These are phyloP conservation scores for Campylorhamphus procurvoides DNA, from an alignment of 2,113 vertebrate species.

Conservation along the genomic window DNA sequence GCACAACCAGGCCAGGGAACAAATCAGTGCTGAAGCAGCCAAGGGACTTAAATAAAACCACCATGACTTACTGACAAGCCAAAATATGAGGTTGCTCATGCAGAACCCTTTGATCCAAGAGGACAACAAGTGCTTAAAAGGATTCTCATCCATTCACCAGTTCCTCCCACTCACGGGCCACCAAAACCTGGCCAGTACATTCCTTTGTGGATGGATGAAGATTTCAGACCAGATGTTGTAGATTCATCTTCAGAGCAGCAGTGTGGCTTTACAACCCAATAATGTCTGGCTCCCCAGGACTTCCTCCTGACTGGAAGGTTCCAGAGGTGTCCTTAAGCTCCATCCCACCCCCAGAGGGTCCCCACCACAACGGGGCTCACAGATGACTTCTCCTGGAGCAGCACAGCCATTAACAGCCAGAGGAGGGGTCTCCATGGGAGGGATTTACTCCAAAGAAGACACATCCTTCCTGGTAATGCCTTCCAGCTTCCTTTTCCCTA, in stretches of 20 bases:
- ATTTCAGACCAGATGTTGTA: not conserved
- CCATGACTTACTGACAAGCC: not conserved
- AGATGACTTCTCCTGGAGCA: not conserved
- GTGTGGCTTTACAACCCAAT: fast-evolving
- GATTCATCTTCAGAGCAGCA: not conserved
- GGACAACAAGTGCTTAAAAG: not conserved
- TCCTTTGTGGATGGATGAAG: not conserved
- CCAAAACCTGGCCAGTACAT: not conserved
- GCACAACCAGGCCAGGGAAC: not conserved
- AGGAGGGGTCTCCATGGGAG: not conserved
- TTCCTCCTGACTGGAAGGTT: not conserved
- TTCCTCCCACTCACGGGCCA: not conserved
- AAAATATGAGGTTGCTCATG: not conserved
- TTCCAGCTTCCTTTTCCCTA: conserved; percentile 20
- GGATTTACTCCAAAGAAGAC: not conserved
- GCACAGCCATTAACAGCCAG: not conserved
- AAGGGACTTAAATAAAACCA: not conserved
- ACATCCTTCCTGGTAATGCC: conserved; percentile 23
- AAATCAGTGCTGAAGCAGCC: not conserved
- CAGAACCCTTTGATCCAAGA: not conserved
- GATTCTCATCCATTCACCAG: not conserved
- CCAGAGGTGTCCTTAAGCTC: not conserved
- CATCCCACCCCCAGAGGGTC: not conserved
- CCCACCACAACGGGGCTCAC: not conserved
- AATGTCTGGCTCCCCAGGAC: not conserved